A percentile compares a stretch with the other conserved stretches of the same genome.
These are phyloP conservation scores for Agrilus biguttatus DNA, from an alignment of 2,888 invertebrate species.

Conservation along the genomic window DNA sequence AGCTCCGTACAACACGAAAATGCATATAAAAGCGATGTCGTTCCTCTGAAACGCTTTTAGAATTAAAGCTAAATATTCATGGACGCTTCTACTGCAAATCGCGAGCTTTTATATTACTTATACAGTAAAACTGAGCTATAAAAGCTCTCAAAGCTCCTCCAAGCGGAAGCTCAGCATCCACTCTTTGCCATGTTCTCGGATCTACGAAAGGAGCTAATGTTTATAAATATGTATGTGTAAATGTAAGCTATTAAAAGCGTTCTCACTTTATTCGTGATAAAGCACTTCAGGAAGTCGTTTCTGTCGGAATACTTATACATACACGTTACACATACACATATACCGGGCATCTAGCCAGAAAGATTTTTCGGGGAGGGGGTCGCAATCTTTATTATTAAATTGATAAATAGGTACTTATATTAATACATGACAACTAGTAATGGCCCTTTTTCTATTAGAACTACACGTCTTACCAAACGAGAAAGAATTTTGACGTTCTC, in stretches of 20 bases:
- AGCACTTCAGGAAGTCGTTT: slow-evolving; percentile 5
- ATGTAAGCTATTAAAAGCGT: slow-evolving; percentile 26
- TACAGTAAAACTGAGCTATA: slow-evolving; percentile 28
- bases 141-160: slow-evolving; percentile 28
- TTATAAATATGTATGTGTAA: slow-evolving; percentile 35
- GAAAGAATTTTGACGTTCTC: no score
- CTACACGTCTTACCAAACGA: no score
- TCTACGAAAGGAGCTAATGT: slow-evolving; percentile 34
- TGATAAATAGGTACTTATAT: no score
- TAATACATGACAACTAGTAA: no score
- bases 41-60: slow-evolving; percentile 32
- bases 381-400: no score
- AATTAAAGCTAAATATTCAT: slow-evolving; percentile 36
- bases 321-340: no score
- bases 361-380: no score
- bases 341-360: no score
- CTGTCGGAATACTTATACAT: slow-evolving; percentile 1
- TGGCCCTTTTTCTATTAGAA: no score
- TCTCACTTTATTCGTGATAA: slow-evolving; percentile 11
- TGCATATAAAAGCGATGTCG: slow-evolving; percentile 8
- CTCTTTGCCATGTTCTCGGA: slow-evolving; percentile 28
- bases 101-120: slow-evolving; percentile 35
- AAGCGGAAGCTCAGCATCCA: slow-evolving; percentile 24
- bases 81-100: slow-evolving; percentile 30
- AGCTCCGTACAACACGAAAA: no score